A percentile compares a stretch with the other conserved stretches of the same genome.
These are phyloP conservation scores for Parauchenoglanis ngamensis DNA, from an alignment of 2,797 vertebrate genomes.

Conservation along the genomic window DNA sequence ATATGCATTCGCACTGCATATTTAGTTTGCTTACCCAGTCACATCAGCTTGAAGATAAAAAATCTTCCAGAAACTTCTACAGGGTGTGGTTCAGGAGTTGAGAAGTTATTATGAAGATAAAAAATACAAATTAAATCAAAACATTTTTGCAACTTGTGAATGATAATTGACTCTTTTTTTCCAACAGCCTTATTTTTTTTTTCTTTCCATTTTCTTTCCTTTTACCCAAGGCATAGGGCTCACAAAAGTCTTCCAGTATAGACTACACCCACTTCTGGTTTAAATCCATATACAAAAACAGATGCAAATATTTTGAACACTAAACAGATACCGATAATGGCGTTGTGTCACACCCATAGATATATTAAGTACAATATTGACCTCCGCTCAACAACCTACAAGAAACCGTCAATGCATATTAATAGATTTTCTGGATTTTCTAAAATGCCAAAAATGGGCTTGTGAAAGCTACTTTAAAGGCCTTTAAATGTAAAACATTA, in stretches of 20 bases:
- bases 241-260: neutral
- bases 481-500: neutral
- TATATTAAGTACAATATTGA: neutral
- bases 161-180: neutral
- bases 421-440: neutral
- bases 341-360: neutral
- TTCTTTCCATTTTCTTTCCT: neutral
- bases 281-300: neutral
- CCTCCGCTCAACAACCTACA: neutral
- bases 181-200: neutral
- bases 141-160: neutral
- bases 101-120: no score
- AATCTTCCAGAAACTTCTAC: neutral
- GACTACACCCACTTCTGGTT: neutral
- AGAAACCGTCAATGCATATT: neutral
- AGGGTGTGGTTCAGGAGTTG: neutral
- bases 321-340: neutral
- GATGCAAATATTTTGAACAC: neutral
- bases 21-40: neutral
- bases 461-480: neutral
- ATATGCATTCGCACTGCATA: neutral
- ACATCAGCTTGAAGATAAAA: neutral
- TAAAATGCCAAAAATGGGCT: neutral
- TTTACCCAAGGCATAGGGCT: neutral
- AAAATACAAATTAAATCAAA: neutral